Evolutionary conservation across 2,113 vertebrate genomes (phyloP).

Genomic region (Zingel zingel): DNA sequence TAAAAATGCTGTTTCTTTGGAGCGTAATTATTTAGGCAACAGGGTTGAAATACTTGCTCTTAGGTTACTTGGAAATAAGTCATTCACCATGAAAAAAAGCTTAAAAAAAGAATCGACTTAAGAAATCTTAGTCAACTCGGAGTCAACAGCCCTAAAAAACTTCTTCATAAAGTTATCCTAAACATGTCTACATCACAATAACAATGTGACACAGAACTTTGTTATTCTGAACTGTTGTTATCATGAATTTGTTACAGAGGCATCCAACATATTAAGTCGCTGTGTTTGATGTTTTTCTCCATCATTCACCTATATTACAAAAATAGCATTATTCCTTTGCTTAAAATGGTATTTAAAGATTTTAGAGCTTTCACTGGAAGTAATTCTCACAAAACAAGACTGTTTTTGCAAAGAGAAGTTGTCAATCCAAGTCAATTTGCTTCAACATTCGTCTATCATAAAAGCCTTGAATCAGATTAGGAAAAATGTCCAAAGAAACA

Average conservation of each 20-base stretch:
- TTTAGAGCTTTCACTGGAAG: no score
- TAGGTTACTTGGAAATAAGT: no score
- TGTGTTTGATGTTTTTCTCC: not conserved
- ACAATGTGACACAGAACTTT: not conserved
- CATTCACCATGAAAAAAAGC: no score
- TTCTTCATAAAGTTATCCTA: not conserved
- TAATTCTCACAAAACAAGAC: not conserved
- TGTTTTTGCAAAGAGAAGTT: no score
- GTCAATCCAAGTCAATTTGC: no score
- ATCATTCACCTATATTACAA: not conserved
- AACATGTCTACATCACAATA: not conserved
- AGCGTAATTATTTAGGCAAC: no score
- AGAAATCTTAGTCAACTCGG: no score
- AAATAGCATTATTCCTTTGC: not conserved
- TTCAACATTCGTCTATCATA: no score
- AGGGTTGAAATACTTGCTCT: no score
- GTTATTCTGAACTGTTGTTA: not conserved
- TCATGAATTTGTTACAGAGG: not conserved
- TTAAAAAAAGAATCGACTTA: no score
- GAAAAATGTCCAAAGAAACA: not conserved
- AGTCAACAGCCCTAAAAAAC: not conserved
- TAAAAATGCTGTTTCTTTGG: no score
- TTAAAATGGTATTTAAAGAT: not conserved
- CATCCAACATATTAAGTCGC: not conserved
- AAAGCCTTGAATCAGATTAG: not conserved